A percentile compares a stretch with the other conserved stretches of the same genome.
Conservation (phyloP, 92 coral and sea anemone species). For the Porites divaricata region DNA sequence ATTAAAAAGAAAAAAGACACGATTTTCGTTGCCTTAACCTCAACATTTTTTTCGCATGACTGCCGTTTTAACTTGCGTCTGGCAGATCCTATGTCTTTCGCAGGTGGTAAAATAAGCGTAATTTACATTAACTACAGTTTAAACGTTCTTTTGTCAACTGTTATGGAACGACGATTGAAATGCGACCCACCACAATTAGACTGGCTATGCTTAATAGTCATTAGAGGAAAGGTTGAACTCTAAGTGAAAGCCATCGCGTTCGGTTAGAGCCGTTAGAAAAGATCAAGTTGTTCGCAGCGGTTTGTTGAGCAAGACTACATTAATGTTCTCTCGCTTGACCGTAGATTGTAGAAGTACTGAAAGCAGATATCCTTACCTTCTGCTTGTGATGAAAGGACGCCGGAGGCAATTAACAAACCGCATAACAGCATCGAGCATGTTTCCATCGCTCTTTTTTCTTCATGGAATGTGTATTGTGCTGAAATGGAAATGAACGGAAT, state of each 20-base stretch:
- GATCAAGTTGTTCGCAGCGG: neutral
- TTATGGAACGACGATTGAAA: slow-evolving; percentile 10
- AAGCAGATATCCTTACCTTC: slow-evolving; percentile 48
- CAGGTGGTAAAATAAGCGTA: slow-evolving; percentile 42
- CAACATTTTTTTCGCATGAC: neutral
- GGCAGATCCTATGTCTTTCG: slow-evolving; percentile 41
- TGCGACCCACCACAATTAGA: slow-evolving; percentile 12
- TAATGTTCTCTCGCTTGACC: neutral
- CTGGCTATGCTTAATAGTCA: neutral
- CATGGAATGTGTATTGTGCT: slow-evolving; percentile 56
- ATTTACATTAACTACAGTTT: slow-evolving; percentile 59
- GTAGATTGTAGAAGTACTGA: slow-evolving; percentile 11
- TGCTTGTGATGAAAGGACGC: slow-evolving; percentile 40
- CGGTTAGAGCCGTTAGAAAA: neutral
- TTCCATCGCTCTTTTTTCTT: slow-evolving; percentile 59
- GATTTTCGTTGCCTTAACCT: neutral
- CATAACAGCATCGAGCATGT: slow-evolving; percentile 35
- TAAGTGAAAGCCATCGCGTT: neutral
- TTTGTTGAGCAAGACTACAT: neutral
- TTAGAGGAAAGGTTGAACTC: neutral
- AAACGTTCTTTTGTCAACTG: slow-evolving; percentile 79
- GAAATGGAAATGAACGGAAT: slow-evolving; percentile 24
- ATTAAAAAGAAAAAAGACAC: neutral
- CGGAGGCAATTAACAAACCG: slow-evolving; percentile 44
- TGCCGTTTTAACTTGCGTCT: neutral